Conservation (phyloP, 2,113 vertebrate genomes). For the Cephalopterus ornatus region DNA sequence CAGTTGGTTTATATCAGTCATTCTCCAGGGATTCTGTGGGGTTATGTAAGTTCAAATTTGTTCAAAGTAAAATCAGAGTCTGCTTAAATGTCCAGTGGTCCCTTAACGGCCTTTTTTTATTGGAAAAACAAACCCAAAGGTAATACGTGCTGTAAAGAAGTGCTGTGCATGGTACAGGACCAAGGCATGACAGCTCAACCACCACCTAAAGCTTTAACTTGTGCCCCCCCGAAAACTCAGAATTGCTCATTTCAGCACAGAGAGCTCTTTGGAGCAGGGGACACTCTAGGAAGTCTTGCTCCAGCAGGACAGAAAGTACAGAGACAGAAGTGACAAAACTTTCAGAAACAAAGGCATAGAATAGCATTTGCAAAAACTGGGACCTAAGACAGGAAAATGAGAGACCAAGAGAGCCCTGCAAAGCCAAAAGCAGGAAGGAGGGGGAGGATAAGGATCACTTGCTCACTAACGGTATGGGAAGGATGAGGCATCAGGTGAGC, state of each 20-base stretch:
- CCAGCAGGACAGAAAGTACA: not conserved
- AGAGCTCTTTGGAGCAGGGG: not conserved
- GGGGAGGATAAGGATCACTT: not conserved
- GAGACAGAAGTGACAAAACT: not conserved
- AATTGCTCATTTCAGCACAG: not conserved
- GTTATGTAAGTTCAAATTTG: not conserved
- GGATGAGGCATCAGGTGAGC: not conserved
- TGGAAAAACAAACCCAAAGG: not conserved
- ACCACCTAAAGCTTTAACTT: not conserved
- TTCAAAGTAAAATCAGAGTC: not conserved
- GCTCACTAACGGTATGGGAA: not conserved
- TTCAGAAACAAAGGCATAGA: not conserved
- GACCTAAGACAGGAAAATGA: not conserved
- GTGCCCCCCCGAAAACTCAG: accelerated
- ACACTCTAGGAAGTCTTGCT: not conserved
- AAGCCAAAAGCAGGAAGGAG: not conserved
- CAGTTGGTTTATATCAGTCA: accelerated
- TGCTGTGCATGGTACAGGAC: not conserved
- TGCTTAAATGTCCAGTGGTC: not conserved
- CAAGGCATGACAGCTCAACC: not conserved
- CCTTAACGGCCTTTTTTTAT: not conserved
- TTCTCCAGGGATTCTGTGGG: not conserved
- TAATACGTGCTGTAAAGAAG: accelerated
- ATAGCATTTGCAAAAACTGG: not conserved
- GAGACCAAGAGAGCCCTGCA: not conserved